Conservation (phyloP, 2,797 vertebrate genomes). For the Pseudopleuronectes americanus region DNA sequence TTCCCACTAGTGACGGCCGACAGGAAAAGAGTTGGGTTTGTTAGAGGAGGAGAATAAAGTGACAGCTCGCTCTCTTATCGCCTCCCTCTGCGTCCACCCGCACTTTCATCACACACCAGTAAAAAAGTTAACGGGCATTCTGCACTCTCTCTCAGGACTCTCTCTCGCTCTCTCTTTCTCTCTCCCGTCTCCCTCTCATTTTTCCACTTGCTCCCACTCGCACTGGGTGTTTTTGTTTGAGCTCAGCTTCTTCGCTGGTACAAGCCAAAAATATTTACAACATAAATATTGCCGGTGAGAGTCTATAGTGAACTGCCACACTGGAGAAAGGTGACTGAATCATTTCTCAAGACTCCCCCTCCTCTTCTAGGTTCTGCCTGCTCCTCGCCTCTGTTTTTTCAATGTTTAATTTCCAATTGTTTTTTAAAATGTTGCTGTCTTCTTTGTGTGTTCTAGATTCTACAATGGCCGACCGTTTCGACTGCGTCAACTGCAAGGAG, state of each 20-base stretch:
- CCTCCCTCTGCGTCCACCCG: conserved; percentile 35
- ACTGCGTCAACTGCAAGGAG: conserved; percentile 97
- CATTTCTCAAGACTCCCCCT: conserved; percentile 26
- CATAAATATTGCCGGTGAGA: conserved; percentile 64
- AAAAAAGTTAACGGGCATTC: conserved; percentile 68
- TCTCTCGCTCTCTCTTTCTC: conserved; percentile 7
- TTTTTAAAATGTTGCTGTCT: background rate
- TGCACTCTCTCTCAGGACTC: conserved; percentile 41
- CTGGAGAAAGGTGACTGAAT: conserved; percentile 51
- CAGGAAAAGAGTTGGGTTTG: conserved; percentile 19
- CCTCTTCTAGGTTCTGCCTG: conserved; percentile 9
- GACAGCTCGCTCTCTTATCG: conserved; percentile 32
- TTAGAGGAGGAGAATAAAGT: conserved; percentile 33
- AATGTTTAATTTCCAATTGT: background rate
- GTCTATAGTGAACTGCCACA: conserved; percentile 14
- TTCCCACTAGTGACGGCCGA: conserved; percentile 1
- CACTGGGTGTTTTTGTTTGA: conserved; percentile 57
- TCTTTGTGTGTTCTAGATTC: conserved; percentile 43
- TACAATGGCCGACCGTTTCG: conserved; percentile 95
- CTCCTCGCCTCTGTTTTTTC: conserved; percentile 11
- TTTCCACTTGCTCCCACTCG: conserved; percentile 36
- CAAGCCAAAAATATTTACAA: conserved; percentile 63
- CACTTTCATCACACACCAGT: conserved; percentile 69
- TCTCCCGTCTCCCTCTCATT: conserved; percentile 27
- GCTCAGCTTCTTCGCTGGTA: conserved; percentile 44